Evolutionary conservation across 2,888 invertebrate species (phyloP).

Genomic region (Caenorhabditis sinica): DNA sequence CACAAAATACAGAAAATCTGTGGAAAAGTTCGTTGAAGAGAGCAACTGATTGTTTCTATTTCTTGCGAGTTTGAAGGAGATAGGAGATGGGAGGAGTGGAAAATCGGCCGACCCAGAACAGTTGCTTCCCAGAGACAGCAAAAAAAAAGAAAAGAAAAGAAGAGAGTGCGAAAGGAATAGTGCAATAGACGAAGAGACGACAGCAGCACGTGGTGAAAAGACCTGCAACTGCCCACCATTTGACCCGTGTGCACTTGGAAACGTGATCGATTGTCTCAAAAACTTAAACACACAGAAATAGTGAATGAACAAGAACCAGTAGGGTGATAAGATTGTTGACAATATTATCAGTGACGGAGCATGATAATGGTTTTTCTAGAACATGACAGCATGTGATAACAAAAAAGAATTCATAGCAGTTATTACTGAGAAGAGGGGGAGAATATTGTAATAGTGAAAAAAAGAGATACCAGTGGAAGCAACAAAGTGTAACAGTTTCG

Average conservation of each 20-base stretch:
- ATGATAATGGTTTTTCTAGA: not conserved
- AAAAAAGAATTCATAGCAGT: not conserved
- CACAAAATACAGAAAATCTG: slow-evolving; percentile 6
- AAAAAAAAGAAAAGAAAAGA: slow-evolving; percentile 36
- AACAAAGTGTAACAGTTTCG: not conserved
- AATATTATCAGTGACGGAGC: slow-evolving; percentile 3
- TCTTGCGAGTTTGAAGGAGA: slow-evolving; percentile 41
- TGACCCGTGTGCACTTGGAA: slow-evolving; percentile 58
- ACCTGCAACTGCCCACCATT: slow-evolving; percentile 57
- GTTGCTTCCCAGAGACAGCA: slow-evolving; percentile 49
- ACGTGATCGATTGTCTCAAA: slow-evolving; percentile 51
- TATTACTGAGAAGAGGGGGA: not conserved
- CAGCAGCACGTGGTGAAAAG: slow-evolving; percentile 54
- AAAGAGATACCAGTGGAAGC: not conserved
- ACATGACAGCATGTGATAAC: not conserved
- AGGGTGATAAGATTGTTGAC: slow-evolving; percentile 5
- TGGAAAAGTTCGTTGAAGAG: slow-evolving; percentile 17
- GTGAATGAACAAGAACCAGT: slow-evolving; percentile 16
- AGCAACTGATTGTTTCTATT: slow-evolving; percentile 47
- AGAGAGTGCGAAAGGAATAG: slow-evolving; percentile 31
- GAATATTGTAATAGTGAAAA: not conserved
- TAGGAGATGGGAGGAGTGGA: slow-evolving; percentile 43
- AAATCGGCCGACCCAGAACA: slow-evolving; percentile 50
- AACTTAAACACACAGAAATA: slow-evolving; percentile 25
- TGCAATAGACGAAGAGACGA: slow-evolving; percentile 24